Conservation (phyloP, 1,140 invertebrate genomes). For the Drosophila nigromelanica region DNA sequence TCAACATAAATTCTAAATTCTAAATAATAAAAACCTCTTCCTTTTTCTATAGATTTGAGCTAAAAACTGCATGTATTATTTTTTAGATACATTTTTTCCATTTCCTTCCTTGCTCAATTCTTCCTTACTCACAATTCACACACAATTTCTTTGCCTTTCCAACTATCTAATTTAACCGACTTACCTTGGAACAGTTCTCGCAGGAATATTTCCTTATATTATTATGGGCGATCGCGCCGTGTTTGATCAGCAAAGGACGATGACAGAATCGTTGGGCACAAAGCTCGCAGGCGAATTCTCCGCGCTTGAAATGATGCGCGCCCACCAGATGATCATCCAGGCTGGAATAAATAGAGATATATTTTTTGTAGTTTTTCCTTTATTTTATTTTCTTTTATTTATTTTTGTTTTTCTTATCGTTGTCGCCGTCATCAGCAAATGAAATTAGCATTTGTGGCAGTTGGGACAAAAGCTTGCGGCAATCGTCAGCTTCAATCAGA, state of each 20-base stretch:
- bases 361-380: neutral
- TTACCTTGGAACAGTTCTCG: constrained; percentile 96
- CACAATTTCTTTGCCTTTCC: no score
- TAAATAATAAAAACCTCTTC: no score
- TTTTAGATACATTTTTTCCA: no score
- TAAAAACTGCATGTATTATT: no score
- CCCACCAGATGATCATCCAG: constrained; percentile 92
- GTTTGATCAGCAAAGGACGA: constrained; percentile 91
- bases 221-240: constrained; percentile 92
- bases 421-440: constrained; percentile 61
- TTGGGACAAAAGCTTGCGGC: constrained; percentile 31
- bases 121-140: no score
- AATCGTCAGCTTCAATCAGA: constrained; percentile 67
- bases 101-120: no score
- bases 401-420: constrained; percentile 37
- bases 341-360: constrained; percentile 85
- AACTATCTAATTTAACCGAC: no score
- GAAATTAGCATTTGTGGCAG: constrained; percentile 67
- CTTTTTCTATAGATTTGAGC: no score
- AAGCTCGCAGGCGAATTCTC: constrained; percentile 92
- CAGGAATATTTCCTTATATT: constrained; percentile 93
- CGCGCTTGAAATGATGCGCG: constrained; percentile 89
- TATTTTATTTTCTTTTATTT: neutral
- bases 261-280: constrained; percentile 93
- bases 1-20: no score